Evolutionary conservation across 2,113 vertebrate genomes (phyloP).

Genomic region (Ivindomyrus marchei): DNA sequence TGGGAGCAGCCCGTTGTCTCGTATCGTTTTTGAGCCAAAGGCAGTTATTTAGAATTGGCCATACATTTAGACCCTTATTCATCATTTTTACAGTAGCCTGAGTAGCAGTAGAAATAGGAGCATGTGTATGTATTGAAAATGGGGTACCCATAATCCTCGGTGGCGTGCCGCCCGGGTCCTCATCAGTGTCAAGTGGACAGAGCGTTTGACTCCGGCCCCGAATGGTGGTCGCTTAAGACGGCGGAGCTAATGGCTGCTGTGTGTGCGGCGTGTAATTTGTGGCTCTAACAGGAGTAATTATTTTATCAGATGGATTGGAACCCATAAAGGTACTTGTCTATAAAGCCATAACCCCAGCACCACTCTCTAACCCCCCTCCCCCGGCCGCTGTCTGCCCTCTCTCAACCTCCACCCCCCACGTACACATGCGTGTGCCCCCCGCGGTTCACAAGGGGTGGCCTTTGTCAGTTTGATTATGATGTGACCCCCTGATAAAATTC

Average conservation of each 20-base stretch:
- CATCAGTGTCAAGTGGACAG: not conserved
- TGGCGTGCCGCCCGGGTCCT: not conserved
- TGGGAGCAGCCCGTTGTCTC: not conserved
- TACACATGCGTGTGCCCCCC: not conserved
- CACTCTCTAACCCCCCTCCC: not conserved
- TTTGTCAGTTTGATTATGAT: not conserved
- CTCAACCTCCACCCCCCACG: not conserved
- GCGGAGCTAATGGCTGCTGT: slow-evolving; percentile 18
- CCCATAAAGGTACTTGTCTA: slow-evolving; percentile 20
- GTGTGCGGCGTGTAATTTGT: slow-evolving; percentile 25
- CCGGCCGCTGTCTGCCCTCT: not conserved
- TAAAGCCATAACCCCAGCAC: slow-evolving; percentile 6
- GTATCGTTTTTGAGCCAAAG: not conserved
- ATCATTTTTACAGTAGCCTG: not conserved
- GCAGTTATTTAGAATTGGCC: not conserved
- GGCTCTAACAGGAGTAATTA: slow-evolving; percentile 24
- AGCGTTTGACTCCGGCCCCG: slow-evolving; percentile 16
- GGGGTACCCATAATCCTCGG: not conserved
- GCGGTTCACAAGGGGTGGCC: not conserved
- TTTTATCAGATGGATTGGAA: slow-evolving; percentile 24
- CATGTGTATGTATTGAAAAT: not conserved
- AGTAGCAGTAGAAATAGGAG: not conserved
- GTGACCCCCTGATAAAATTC: not conserved
- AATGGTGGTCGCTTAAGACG: slow-evolving; percentile 7
- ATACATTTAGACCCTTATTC: not conserved